Evolutionary conservation across 2,797 vertebrate genomes (phyloP).

Genomic region (Linurgus olivaceus): DNA sequence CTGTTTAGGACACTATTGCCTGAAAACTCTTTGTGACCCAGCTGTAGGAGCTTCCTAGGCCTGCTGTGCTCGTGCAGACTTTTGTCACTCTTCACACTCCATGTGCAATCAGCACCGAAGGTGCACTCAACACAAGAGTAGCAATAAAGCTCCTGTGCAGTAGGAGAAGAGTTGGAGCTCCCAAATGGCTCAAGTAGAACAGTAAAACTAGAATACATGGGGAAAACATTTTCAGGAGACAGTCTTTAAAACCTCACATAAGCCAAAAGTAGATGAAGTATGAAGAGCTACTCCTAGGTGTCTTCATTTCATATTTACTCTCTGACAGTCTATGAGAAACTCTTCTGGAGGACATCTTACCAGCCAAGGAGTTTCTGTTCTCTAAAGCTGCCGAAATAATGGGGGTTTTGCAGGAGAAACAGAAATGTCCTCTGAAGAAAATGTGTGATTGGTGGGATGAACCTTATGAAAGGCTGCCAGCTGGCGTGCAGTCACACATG

Average conservation of each 20-base stretch:
- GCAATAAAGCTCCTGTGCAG: not conserved
- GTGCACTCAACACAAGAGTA: too few species aligned
- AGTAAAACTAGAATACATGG: not conserved
- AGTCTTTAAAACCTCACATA: not conserved
- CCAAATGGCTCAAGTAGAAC: not conserved
- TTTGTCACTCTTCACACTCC: not conserved
- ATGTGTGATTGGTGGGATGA: not conserved
- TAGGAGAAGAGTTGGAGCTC: not conserved
- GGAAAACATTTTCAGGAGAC: not conserved
- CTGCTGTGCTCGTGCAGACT: fast-evolving
- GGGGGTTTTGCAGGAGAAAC: not conserved
- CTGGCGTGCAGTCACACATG: fast-evolving
- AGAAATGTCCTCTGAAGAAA: not conserved
- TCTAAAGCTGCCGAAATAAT: not conserved
- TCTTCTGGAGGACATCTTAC: not conserved
- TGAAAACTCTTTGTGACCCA: not conserved
- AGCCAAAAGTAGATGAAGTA: not conserved
- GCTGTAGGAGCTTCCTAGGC: not conserved
- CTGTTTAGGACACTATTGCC: not conserved
- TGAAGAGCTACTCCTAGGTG: not conserved
- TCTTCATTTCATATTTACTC: not conserved
- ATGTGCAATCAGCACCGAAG: not conserved
- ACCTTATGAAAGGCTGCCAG: not conserved
- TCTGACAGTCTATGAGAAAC: not conserved
- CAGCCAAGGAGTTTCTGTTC: not conserved